These are phyloP conservation scores for Dicyrtomina minuta DNA, from an alignment of 2,888 invertebrate genomes.

Conservation along the genomic window DNA sequence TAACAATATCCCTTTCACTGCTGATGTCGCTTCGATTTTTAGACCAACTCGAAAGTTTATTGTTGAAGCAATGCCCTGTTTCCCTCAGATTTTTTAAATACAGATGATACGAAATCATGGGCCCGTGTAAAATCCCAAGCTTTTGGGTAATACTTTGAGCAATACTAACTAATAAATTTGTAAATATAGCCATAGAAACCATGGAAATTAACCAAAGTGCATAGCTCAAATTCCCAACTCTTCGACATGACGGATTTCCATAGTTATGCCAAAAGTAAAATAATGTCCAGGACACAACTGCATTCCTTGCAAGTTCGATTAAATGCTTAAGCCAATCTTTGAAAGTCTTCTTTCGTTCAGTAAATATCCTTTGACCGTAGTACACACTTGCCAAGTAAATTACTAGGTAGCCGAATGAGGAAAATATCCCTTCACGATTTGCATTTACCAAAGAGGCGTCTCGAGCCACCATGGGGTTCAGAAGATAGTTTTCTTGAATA, in stretches of 20 bases:
- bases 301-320: constrained; percentile 36
- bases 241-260: constrained; percentile 65
- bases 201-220: constrained; percentile 73
- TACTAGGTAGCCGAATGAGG: constrained; percentile 79
- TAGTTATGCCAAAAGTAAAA: constrained; percentile 47
- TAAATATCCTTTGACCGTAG: constrained; percentile 62
- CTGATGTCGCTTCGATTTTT: background rate
- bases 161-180: constrained; percentile 56
- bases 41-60: background rate
- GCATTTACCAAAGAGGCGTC: constrained; percentile 67
- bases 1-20: no score
- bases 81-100: constrained; percentile 31
- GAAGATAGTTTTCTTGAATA: constrained; percentile 69
- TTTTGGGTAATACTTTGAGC: constrained; percentile 41
- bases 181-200: constrained; percentile 62
- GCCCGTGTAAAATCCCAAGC: constrained; percentile 45
- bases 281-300: constrained; percentile 45
- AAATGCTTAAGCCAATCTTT: constrained; percentile 48
- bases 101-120: constrained; percentile 47
- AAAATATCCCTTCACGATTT: constrained; percentile 89
- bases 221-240: constrained; percentile 81
- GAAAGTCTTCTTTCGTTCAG: constrained; percentile 33
- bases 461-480: constrained; percentile 62
- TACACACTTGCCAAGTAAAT: constrained; percentile 76
- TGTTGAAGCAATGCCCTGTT: constrained; percentile 17